Evolutionary conservation across 2,888 invertebrate genomes (phyloP).

Genomic region (Athripsodes cinereus): DNA sequence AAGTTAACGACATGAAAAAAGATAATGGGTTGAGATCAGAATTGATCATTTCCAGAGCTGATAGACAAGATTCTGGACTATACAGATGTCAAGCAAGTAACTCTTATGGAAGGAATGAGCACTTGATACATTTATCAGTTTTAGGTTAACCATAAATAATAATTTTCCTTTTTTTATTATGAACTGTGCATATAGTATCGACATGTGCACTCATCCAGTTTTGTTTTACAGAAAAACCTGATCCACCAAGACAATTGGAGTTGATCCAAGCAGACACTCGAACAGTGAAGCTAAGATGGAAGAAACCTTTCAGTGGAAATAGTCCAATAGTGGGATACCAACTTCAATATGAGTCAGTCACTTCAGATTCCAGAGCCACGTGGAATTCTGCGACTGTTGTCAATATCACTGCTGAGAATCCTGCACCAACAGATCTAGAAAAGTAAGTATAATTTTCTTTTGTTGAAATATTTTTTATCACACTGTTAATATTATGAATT

Average conservation of each 20-base stretch:
- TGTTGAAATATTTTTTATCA: not conserved
- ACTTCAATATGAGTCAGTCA: slow-evolving; percentile 61
- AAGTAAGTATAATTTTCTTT: not conserved
- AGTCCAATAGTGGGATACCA: slow-evolving; percentile 73
- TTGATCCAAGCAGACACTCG: slow-evolving; percentile 61
- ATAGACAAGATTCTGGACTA: slow-evolving; percentile 69
- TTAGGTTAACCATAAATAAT: no score
- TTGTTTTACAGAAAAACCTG: slow-evolving; percentile 64
- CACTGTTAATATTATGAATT: not conserved
- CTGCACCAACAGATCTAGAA: not conserved
- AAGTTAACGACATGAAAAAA: slow-evolving; percentile 66
- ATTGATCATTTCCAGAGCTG: slow-evolving; percentile 62
- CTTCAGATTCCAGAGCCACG: slow-evolving; percentile 48
- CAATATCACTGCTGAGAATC: slow-evolving; percentile 48
- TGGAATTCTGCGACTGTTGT: slow-evolving; percentile 54
- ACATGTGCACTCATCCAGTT: no score
- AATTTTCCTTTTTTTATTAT: no score
- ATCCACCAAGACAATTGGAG: slow-evolving; percentile 61
- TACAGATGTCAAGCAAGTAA: slow-evolving; percentile 72
- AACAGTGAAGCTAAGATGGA: slow-evolving; percentile 59
- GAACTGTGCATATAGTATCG: no score
- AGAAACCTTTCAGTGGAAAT: slow-evolving; percentile 71
- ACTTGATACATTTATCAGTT: slow-evolving; percentile 66
- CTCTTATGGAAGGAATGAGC: slow-evolving; percentile 67
- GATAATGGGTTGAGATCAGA: slow-evolving; percentile 69